These are phyloP conservation scores for Alca torda DNA, from an alignment of 2,797 vertebrate species.

Conservation along the genomic window DNA sequence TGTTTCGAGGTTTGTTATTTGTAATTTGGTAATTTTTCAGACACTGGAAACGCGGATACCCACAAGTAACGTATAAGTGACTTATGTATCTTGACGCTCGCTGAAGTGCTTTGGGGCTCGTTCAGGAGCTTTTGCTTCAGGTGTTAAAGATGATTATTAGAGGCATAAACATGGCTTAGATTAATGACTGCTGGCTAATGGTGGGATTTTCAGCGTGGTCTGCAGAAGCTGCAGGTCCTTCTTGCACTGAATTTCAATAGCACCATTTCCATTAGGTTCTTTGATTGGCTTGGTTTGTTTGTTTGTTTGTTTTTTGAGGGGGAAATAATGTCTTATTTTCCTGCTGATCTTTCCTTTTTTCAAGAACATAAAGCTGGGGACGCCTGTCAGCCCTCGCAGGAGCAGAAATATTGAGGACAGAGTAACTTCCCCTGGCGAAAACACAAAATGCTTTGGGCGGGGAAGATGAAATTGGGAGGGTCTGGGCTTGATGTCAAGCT, in stretches of 20 bases:
- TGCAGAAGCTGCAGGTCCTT: not conserved
- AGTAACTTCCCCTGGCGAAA: not conserved
- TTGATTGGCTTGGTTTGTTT: not conserved
- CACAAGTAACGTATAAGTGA: not conserved
- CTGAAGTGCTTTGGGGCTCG: not conserved
- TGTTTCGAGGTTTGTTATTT: not conserved
- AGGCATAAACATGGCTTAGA: not conserved
- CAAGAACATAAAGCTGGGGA: not conserved
- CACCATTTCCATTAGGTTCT: not conserved
- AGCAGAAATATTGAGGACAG: not conserved
- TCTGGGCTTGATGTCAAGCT: not conserved
- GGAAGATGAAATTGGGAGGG: not conserved
- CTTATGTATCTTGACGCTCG: not conserved
- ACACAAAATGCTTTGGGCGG: not conserved
- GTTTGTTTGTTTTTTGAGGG: not conserved
- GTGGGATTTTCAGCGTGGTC: not conserved
- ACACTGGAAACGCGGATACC: rapidly evolving
- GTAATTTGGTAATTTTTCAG: not conserved
- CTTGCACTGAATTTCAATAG: not conserved
- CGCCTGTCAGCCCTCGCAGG: rapidly evolving
- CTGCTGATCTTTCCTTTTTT: not conserved
- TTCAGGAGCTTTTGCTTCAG: not conserved
- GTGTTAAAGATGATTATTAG: not conserved
- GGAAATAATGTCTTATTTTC: not conserved
- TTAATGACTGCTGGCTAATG: not conserved